phyloP scores from a whole-genome alignment of 2,888 invertebrate species.

The Erebia epiphron region DNA sequence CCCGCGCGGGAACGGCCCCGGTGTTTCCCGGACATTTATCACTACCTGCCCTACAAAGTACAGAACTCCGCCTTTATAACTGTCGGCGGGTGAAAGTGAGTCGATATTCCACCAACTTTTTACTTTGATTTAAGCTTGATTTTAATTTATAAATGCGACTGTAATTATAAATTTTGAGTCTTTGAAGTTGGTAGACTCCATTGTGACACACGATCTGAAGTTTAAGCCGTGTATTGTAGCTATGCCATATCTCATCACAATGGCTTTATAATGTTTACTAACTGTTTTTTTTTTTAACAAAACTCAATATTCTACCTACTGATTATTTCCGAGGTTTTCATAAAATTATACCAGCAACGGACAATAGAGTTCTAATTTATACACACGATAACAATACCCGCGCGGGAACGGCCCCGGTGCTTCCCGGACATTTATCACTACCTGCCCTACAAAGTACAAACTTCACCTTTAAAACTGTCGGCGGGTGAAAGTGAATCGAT shows the following conservation, averaged over 20 bases:
- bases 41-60: slow-evolving; percentile 20
- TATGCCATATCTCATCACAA: too few relatives aligned
- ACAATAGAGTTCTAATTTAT: slow-evolving; percentile 19
- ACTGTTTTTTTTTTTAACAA: too few relatives aligned
- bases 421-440: slow-evolving; percentile 28
- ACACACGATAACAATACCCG: slow-evolving; percentile 14
- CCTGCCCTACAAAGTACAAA: slow-evolving; percentile 20
- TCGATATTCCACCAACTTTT: slow-evolving; percentile 31
- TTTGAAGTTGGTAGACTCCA: too few relatives aligned
- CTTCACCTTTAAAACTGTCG: slow-evolving; percentile 25
- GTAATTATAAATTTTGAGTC: too few relatives aligned
- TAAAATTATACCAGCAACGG: slow-evolving; percentile 14
- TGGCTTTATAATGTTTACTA: too few relatives aligned
- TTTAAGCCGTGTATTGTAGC: too few relatives aligned
- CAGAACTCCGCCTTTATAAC: slow-evolving; percentile 20
- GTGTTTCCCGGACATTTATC: slow-evolving; percentile 27
- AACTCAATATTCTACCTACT: not conserved
- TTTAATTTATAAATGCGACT: too few relatives aligned
- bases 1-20: not conserved
- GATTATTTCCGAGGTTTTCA: not conserved
- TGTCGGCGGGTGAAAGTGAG: slow-evolving; percentile 26
- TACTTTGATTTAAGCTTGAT: slow-evolving; percentile 9
- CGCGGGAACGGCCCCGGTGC: slow-evolving; percentile 1
- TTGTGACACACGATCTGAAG: too few relatives aligned
- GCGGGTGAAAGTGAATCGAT: slow-evolving; percentile 27